Evolutionary conservation across 1,140 invertebrate species (phyloP).

Genomic region (Bombus polaris): DNA sequence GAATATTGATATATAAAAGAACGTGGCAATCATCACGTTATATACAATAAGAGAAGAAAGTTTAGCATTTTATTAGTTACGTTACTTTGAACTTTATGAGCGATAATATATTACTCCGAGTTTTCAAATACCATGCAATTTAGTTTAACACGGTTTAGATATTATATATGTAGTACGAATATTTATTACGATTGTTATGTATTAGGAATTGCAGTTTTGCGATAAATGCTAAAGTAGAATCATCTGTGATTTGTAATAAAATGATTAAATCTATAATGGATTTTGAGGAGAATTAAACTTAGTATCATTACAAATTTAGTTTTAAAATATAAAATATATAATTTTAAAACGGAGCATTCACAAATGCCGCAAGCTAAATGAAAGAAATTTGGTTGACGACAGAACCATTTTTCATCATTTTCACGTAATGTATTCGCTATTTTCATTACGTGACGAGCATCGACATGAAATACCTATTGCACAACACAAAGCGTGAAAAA

Average conservation of each 20-base stretch:
- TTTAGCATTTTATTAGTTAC: neutral
- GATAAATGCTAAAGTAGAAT: neutral
- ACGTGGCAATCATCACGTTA: neutral
- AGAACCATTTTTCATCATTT: neutral
- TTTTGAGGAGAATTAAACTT: neutral
- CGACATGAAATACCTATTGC: neutral
- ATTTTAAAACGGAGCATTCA: neutral
- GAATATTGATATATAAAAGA: neutral
- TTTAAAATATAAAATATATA: no score
- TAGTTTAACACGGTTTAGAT: neutral
- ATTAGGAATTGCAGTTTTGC: neutral
- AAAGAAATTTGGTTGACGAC: neutral
- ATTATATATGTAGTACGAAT: neutral
- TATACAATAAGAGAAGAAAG: neutral
- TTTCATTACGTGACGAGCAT: neutral
- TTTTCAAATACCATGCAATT: neutral
- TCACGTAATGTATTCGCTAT: neutral
- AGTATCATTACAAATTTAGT: neutral
- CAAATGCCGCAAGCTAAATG: neutral
- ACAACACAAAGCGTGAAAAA: neutral
- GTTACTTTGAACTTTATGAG: neutral
- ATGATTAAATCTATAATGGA: neutral
- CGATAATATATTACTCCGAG: neutral
- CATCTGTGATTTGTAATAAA: neutral
- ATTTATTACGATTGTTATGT: neutral